phyloP scores from a whole-genome alignment of 2,113 vertebrate genomes.

The Trachemys scripta region DNA sequence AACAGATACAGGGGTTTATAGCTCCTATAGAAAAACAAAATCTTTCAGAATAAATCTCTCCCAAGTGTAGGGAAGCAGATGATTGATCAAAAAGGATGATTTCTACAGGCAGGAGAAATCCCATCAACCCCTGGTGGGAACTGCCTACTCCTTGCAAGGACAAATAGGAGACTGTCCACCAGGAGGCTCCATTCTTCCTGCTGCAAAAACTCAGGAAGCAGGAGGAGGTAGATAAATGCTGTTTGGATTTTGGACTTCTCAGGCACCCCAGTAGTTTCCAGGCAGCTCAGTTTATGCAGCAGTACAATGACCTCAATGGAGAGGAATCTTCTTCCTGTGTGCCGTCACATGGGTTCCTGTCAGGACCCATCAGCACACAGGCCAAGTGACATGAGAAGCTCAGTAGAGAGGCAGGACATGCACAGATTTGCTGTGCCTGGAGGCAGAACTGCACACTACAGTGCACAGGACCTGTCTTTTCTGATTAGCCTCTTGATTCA shows the following conservation, averaged over 20 bases:
- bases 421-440: slow-evolving; percentile 11
- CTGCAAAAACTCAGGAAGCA: neutral
- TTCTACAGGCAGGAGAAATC: neutral
- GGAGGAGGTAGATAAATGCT: neutral
- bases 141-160: neutral
- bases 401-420: neutral
- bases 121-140: neutral
- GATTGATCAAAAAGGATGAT: neutral
- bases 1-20: accelerated
- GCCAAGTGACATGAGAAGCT: slow-evolving; percentile 17
- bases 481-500: slow-evolving; percentile 17
- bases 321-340: slow-evolving; percentile 25
- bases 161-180: neutral
- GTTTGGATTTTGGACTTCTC: neutral
- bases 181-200: neutral
- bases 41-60: neutral
- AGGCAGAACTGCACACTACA: neutral
- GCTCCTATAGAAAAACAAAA: neutral
- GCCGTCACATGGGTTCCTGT: slow-evolving; percentile 27
- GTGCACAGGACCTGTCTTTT: slow-evolving; percentile 11
- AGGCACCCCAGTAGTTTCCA: neutral
- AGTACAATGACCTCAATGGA: slow-evolving; percentile 6
- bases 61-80: neutral
- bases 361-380: slow-evolving; percentile 63
- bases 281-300: neutral